phyloP scores from a whole-genome alignment of 1,140 invertebrate species.

The Drosophila melanica region DNA sequence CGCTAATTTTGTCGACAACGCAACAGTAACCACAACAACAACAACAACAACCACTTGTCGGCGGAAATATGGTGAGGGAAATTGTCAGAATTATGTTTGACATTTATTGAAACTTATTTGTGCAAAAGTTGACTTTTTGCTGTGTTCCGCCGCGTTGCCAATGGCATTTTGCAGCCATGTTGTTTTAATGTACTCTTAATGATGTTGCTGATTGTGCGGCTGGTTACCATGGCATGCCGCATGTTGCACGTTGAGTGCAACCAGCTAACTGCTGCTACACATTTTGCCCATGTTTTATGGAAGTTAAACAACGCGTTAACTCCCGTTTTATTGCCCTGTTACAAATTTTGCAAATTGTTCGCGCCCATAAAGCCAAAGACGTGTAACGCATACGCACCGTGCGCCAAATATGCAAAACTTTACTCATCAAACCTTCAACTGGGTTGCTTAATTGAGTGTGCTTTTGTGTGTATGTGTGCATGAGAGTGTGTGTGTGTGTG shows the following conservation, averaged over 20 bases:
- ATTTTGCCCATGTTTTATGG: slow-evolving; percentile 42
- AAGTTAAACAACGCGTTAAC: slow-evolving; percentile 60
- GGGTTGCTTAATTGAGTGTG: slow-evolving; percentile 60
- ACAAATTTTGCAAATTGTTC: slow-evolving; percentile 54
- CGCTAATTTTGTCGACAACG: slow-evolving; percentile 36
- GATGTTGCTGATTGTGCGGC: slow-evolving; percentile 39
- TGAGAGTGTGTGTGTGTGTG: not conserved
- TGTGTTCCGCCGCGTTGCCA: slow-evolving; percentile 34
- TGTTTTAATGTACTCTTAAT: slow-evolving; percentile 51
- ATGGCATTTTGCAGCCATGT: slow-evolving; percentile 14
- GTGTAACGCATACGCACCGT: slow-evolving; percentile 36
- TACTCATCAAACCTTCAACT: slow-evolving; percentile 48
- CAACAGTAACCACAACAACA: slow-evolving; percentile 31
- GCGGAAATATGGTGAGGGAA: not conserved
- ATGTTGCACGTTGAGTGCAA: slow-evolving; percentile 27
- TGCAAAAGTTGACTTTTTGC: slow-evolving; percentile 40
- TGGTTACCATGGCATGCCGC: slow-evolving; percentile 36
- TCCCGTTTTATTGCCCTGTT: slow-evolving; percentile 46
- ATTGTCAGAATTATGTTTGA: slow-evolving; percentile 55
- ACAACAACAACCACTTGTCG: slow-evolving; percentile 6
- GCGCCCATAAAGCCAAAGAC: slow-evolving; percentile 27
- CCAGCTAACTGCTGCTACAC: slow-evolving; percentile 4
- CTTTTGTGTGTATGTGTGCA: slow-evolving; percentile 4
- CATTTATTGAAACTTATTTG: slow-evolving; percentile 71
- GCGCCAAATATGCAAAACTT: slow-evolving; percentile 45